Evolutionary conservation across 2,113 vertebrate species (phyloP).

Genomic region (Alectura lathami): DNA sequence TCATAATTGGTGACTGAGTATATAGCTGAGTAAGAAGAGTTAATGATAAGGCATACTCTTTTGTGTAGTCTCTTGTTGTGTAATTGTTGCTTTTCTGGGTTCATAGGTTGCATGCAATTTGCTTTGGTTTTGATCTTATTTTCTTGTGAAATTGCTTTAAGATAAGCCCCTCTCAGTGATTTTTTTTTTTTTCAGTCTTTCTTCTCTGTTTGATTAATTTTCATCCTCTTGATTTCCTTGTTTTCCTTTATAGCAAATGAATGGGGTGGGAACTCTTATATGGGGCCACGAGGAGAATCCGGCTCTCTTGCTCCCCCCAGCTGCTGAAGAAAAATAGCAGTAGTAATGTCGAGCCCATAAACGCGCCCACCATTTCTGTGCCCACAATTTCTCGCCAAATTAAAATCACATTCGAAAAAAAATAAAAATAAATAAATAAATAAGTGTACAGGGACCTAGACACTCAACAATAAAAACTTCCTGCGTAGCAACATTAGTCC

Average conservation of each 20-base stretch:
- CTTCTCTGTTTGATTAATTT: constrained; percentile 60
- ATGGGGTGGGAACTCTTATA: not conserved
- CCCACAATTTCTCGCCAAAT: not conserved
- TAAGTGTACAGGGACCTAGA: not conserved
- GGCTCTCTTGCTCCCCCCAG: constrained; percentile 57
- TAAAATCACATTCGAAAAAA: not conserved
- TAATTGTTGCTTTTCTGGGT: constrained; percentile 41
- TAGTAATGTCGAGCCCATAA: not conserved
- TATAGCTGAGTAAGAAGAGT: constrained; percentile 23
- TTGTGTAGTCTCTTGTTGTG: not conserved
- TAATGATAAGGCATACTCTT: constrained; percentile 39
- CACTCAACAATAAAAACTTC: not conserved
- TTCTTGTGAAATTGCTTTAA: constrained; percentile 52
- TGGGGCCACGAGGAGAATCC: not conserved
- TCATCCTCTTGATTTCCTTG: constrained; percentile 17
- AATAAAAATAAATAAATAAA: not conserved
- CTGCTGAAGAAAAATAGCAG: constrained; percentile 32
- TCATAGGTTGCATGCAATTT: constrained; percentile 8
- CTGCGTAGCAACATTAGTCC: not conserved
- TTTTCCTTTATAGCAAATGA: not conserved
- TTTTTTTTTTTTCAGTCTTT: constrained; percentile 37
- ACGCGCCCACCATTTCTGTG: accelerated
- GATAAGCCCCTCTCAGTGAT: not conserved
- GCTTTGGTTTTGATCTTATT: constrained; percentile 41
- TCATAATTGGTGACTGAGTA: constrained; percentile 56